Percentiles rank a stretch among this genome's conserved stretches.
These are phyloP conservation scores for Dendropsophus ebraccatus DNA, from an alignment of 2,113 vertebrate genomes.

Conservation along the genomic window DNA sequence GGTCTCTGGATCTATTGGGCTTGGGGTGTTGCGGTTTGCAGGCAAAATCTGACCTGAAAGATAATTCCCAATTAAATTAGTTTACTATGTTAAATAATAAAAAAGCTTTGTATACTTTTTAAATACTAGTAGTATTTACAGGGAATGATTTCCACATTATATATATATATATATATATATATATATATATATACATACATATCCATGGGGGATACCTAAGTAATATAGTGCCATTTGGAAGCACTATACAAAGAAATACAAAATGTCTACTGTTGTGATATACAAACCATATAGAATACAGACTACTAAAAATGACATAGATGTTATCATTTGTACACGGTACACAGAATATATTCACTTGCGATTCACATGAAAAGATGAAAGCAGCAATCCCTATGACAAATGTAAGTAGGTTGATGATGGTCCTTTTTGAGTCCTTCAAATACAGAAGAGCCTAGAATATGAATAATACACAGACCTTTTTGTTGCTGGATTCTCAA, in stretches of 20 bases:
- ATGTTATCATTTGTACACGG: not conserved
- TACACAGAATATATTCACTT: not conserved
- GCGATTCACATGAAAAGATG: not conserved
- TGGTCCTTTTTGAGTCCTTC: not conserved
- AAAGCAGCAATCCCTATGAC: not conserved
- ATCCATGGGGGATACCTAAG: too few species aligned
- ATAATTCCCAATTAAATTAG: not conserved
- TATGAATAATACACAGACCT: not conserved
- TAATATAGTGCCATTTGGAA: too few species aligned
- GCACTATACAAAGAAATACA: too few species aligned
- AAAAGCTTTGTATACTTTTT: not conserved
- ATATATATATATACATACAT: too few species aligned
- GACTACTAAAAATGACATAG: not conserved
- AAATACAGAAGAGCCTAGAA: not conserved
- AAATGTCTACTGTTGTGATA: too few species aligned
- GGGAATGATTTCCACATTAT: too few species aligned
- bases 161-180: too few species aligned
- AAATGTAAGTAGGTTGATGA: not conserved
- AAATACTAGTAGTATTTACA: too few species aligned
- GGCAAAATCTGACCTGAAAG: constrained; percentile 79
- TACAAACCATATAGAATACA: too few species aligned
- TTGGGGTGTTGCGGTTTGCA: constrained; percentile 87
- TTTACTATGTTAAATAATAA: not conserved
- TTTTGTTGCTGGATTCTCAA: not conserved
- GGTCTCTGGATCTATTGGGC: constrained; percentile 94